These are phyloP conservation scores for Periophthalmus modestus DNA, from an alignment of 2,113 vertebrate species.

Conservation along the genomic window DNA sequence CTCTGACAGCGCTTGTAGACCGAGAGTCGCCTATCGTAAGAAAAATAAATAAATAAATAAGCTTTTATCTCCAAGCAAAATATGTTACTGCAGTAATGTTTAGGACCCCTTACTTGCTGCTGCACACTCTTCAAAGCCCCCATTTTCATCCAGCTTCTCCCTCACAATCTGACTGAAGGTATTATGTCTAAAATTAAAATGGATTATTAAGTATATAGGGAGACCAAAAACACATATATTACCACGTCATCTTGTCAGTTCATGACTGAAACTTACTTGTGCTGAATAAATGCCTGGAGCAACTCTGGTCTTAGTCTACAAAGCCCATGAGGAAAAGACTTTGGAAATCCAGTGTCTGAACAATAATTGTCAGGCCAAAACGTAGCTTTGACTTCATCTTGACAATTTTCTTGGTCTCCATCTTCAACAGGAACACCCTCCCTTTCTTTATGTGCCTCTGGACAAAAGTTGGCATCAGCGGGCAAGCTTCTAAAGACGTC, in stretches of 20 bases:
- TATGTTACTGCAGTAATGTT: neutral
- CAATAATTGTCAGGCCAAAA: slow-evolving; percentile 64
- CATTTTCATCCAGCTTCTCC: slow-evolving; percentile 69
- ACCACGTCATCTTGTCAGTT: neutral
- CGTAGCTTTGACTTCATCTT: slow-evolving; percentile 39
- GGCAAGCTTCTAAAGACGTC: slow-evolving; percentile 80
- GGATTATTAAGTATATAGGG: neutral
- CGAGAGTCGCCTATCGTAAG: slow-evolving; percentile 65
- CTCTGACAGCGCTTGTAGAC: slow-evolving; percentile 66
- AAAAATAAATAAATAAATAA: slow-evolving; percentile 4
- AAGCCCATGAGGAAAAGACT: slow-evolving; percentile 70
- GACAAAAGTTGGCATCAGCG: slow-evolving; percentile 78
- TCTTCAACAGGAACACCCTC: slow-evolving; percentile 29
- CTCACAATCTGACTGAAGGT: slow-evolving; percentile 72
- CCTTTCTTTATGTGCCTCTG: slow-evolving; percentile 36
- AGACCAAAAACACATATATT: slow-evolving; percentile 1
- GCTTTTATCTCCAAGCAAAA: neutral
- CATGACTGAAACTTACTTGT: slow-evolving; percentile 75
- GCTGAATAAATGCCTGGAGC: slow-evolving; percentile 74
- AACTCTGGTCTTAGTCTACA: slow-evolving; percentile 80
- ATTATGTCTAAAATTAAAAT: slow-evolving; percentile 60
- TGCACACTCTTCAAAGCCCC: slow-evolving; percentile 73
- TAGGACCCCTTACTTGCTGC: slow-evolving; percentile 57
- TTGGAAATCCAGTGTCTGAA: slow-evolving; percentile 58
- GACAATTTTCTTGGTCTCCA: slow-evolving; percentile 21